Base-by-base conservation (phyloP, 2,888 invertebrate species). In the Peribatodes rhomboidaria region DNA sequence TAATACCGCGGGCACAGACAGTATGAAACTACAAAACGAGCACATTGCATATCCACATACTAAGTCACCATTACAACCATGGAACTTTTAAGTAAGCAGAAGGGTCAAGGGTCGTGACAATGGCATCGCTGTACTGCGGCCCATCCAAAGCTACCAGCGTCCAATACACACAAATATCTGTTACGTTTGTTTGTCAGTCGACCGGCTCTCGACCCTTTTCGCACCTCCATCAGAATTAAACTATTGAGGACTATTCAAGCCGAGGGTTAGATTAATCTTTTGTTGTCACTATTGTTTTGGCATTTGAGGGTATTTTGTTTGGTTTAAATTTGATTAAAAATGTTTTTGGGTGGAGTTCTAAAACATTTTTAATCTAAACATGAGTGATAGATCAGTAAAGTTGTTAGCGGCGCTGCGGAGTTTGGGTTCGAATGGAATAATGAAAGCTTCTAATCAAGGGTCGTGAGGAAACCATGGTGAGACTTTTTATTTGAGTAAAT, bases 171-270 rank as follows among this genome's bases (percentile, higher is more conserved):
- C 47, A 59, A 64, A 64, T 63, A 64, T 59, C 47, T 55, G 53
- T 50, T 35, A 22, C 49, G 41, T 58, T 47, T 58, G 63, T 63
- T 63, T 63, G 49, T 42, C 54, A 47, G 47, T 37, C 60, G 60
- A 46, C 31, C 49, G 59, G 39, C 33, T 55, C 56, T 64, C 60
- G 69, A 69, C 71, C 71, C 71, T 68, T 68, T 66, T 69, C 71
- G 63, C 71, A 68, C 71, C 69, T 71, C 64, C 69, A 61, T 71
- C 71, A 71, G 65, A 69, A 69, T 66, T 68, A 65, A 66, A 67
- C 70, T 70, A 62, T 67, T 61, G 59, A 62, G 65, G 56, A 65
- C 69, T 64, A 69, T 65, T 69, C 67, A 65, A 61, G 59, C 69
- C 52, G 58, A 59, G 58, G 61, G 68, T 64, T 59, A 66, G 67